phyloP scores from a whole-genome alignment of 2,888 invertebrate species.

The Cerastoderma edule region DNA sequence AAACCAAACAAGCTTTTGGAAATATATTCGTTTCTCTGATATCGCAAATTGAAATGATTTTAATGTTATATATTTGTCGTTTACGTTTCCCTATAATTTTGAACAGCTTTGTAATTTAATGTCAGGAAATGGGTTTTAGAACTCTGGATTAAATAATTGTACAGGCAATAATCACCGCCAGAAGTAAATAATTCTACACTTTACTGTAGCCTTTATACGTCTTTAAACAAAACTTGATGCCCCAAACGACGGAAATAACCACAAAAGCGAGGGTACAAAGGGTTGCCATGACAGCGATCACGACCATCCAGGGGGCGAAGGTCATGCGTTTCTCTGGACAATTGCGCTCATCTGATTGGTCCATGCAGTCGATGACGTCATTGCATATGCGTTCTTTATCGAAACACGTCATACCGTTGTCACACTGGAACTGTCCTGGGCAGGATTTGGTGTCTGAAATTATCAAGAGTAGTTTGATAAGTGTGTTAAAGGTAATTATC shows the following conservation, averaged over 20 bases:
- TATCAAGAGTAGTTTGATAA: too few relatives aligned
- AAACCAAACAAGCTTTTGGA: too few relatives aligned
- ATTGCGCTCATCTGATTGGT: conserved; percentile 20
- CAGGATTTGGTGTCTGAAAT: conserved; percentile 4
- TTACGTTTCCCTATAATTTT: too few relatives aligned
- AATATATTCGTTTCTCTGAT: too few relatives aligned
- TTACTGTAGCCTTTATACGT: conserved; percentile 1
- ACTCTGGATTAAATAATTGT: too few relatives aligned
- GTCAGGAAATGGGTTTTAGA: too few relatives aligned
- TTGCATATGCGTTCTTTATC: conserved; percentile 5
- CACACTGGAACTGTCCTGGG: conserved; percentile 18
- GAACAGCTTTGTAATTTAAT: too few relatives aligned
- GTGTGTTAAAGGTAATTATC: too few relatives aligned
- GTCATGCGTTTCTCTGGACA: background rate
- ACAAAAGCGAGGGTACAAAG: background rate
- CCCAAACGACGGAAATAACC: background rate
- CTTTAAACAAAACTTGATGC: conserved; percentile 4
- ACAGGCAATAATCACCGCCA: too few relatives aligned
- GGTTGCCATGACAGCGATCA: background rate
- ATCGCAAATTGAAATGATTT: too few relatives aligned
- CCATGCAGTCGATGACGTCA: conserved; percentile 8
- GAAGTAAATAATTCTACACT: too few relatives aligned
- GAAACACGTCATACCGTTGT: background rate
- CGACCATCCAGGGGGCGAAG: conserved; percentile 19
- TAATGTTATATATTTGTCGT: too few relatives aligned